These are phyloP conservation scores for Picus viridis DNA, from an alignment of 2,797 vertebrate species.

Conservation along the genomic window DNA sequence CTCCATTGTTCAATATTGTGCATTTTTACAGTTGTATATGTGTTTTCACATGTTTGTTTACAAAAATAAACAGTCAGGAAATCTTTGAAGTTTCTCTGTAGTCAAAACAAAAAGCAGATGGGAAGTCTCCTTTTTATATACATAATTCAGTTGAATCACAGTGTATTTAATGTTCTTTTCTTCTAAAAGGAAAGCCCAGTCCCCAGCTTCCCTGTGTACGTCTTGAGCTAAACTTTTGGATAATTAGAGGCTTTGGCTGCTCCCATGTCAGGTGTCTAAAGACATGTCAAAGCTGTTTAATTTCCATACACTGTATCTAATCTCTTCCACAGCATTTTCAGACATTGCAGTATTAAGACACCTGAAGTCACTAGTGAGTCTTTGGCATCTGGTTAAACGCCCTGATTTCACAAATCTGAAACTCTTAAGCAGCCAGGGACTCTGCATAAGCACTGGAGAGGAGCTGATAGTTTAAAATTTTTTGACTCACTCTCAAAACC, in stretches of 20 bases:
- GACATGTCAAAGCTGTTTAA: constrained; percentile 15
- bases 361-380: not conserved
- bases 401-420: constrained; percentile 19
- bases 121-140: not conserved
- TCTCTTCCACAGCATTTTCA: not conserved
- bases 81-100: constrained; percentile 6
- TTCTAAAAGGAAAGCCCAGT: not conserved
- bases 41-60: not conserved
- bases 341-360: not conserved
- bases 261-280: not conserved
- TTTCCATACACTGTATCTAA: not conserved
- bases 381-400: not conserved
- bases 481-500: not conserved
- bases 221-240: not conserved
- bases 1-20: not conserved
- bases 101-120: constrained; percentile 46
- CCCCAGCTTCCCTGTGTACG: not conserved
- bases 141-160: constrained; percentile 12
- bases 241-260: not conserved
- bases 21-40: not conserved
- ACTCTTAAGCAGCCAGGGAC: not conserved
- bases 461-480: not conserved
- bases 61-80: constrained; percentile 36
- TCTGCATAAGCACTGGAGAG: not conserved
- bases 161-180: not conserved